Evolutionary conservation across 2,888 invertebrate genomes (phyloP).

Genomic region (Limnephilus rhombicus): DNA sequence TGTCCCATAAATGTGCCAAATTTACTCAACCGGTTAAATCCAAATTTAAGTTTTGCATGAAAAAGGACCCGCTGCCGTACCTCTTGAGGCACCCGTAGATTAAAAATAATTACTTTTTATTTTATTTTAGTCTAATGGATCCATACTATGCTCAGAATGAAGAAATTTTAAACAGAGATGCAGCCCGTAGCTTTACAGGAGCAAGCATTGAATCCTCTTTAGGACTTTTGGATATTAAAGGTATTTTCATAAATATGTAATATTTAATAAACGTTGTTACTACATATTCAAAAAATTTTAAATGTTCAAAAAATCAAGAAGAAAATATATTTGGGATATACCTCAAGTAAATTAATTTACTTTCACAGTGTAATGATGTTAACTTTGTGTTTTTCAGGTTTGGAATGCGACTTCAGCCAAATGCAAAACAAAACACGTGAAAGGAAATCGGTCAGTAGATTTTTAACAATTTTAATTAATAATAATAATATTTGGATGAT

Average conservation of each 20-base stretch:
- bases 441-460: slow-evolving; percentile 28
- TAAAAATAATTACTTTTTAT: not conserved
- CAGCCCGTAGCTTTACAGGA: slow-evolving; percentile 4
- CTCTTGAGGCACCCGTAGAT: no score
- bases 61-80: no score
- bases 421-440: slow-evolving; percentile 10
- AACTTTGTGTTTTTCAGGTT: not conserved
- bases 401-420: slow-evolving; percentile 12
- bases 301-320: not conserved
- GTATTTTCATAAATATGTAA: not conserved
- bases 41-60: no score
- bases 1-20: no score
- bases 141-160: slow-evolving; percentile 42
- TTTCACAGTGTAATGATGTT: not conserved
- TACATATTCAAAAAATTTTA: no score
- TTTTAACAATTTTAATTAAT: not conserved
- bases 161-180: slow-evolving; percentile 34
- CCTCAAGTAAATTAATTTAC: no score
- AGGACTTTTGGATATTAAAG: slow-evolving; percentile 58
- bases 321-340: not conserved
- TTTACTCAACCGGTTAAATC: no score
- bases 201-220: slow-evolving; percentile 60
- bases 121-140: slow-evolving; percentile 54
- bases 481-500: no score
- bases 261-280: no score